Conservation (phyloP, 2,797 vertebrate species). For the Craterocephalus amniculus region DNA sequence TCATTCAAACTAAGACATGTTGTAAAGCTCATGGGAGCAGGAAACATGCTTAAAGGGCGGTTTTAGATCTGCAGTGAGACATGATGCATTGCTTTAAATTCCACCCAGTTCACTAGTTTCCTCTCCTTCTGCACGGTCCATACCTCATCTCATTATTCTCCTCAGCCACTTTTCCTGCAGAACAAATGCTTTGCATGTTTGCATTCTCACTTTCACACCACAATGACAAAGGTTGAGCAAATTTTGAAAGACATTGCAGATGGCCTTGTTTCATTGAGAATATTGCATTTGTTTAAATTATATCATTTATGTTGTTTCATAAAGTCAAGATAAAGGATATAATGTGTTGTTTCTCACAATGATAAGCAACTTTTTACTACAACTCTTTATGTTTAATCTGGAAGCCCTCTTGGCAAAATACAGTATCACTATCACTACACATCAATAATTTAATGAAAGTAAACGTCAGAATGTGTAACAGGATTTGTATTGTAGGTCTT, state of each 20-base stretch:
- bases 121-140: neutral
- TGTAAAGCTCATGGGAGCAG: constrained; percentile 51
- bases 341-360: neutral
- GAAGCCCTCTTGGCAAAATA: neutral
- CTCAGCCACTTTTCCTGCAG: constrained; percentile 12
- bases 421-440: constrained; percentile 5
- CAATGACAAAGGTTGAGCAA: neutral
- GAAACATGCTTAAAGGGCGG: constrained; percentile 62
- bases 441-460: constrained; percentile 49
- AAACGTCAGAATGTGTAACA: constrained; percentile 23
- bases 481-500: constrained; percentile 34
- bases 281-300: neutral
- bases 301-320: neutral
- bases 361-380: neutral
- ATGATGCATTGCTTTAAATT: constrained; percentile 61
- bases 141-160: constrained; percentile 45
- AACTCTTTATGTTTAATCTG: too few species aligned
- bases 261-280: neutral
- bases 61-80: constrained; percentile 39
- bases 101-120: constrained; percentile 58
- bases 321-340: neutral
- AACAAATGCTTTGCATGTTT: constrained; percentile 25
- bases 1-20: constrained; percentile 11
- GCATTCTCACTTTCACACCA: neutral
- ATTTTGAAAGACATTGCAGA: neutral